These are phyloP conservation scores for Ooceraea biroi DNA, from an alignment of 1,140 invertebrate species.

Conservation along the genomic window DNA sequence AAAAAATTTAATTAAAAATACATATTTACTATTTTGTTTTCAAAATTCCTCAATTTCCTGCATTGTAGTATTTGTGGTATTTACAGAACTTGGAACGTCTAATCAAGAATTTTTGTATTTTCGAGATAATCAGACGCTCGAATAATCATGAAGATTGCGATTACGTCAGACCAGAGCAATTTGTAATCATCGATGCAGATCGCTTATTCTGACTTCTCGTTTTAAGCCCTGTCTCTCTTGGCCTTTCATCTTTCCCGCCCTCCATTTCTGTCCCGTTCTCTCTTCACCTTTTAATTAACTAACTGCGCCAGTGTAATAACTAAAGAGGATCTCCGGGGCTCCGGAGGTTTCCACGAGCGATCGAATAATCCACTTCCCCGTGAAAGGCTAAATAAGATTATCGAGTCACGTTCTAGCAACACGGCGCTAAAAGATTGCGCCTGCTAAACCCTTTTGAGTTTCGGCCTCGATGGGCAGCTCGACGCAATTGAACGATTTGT, in stretches of 20 bases:
- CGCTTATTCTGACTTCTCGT: too few relatives aligned
- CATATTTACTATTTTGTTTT: too few relatives aligned
- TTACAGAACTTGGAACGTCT: neutral
- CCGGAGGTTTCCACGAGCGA: slow-evolving; percentile 51
- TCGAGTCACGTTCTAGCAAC: slow-evolving; percentile 40
- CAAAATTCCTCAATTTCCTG: too few relatives aligned
- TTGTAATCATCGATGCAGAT: too few relatives aligned
- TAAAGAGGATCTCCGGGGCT: slow-evolving; percentile 66
- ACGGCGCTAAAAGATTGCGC: slow-evolving; percentile 24
- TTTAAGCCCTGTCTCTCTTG: neutral
- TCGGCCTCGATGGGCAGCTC: slow-evolving; percentile 12
- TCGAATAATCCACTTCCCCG: slow-evolving; percentile 69
- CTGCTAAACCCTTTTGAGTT: slow-evolving; percentile 53
- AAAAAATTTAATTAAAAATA: too few relatives aligned
- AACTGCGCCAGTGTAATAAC: slow-evolving; percentile 65
- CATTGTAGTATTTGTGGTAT: too few relatives aligned
- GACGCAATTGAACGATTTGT: slow-evolving; percentile 12
- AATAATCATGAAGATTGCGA: slow-evolving; percentile 14
- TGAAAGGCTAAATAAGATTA: slow-evolving; percentile 69
- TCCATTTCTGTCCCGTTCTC: slow-evolving; percentile 7
- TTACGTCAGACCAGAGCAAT: too few relatives aligned
- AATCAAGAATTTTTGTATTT: slow-evolving; percentile 44
- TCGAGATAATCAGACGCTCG: slow-evolving; percentile 44
- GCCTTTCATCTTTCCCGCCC: neutral
- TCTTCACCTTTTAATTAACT: slow-evolving; percentile 74